A percentile compares a stretch with the other conserved stretches of the same genome.
Conservation (phyloP, 2,113 vertebrate genomes). For the Ploceus nigricollis region DNA sequence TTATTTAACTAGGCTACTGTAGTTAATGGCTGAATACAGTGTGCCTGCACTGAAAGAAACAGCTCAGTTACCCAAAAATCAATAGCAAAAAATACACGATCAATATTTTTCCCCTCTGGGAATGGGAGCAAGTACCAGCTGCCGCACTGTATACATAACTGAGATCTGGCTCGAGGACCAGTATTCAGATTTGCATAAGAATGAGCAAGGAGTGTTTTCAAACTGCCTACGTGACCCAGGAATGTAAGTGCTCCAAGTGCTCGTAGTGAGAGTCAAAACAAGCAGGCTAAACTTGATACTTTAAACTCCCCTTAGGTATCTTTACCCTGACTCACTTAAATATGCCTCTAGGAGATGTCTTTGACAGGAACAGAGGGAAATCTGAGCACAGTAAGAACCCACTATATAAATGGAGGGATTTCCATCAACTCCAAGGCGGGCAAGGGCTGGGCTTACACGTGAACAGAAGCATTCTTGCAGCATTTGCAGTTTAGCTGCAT, state of each 20-base stretch:
- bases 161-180: neutral
- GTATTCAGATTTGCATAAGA: neutral
- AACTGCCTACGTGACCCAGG: neutral
- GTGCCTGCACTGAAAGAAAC: neutral
- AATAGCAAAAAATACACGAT: constrained; percentile 30
- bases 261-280: neutral
- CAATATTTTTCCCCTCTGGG: neutral
- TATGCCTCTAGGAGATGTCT: neutral
- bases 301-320: neutral
- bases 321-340: neutral
- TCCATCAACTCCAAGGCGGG: neutral
- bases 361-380: neutral
- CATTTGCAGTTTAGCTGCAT: neutral
- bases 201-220: neutral
- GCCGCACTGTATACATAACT: neutral
- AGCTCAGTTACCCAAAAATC: neutral
- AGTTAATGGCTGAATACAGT: neutral
- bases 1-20: constrained; percentile 41
- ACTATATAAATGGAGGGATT: neutral
- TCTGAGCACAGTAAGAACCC: neutral
- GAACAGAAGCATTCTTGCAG: neutral
- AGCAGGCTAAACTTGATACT: neutral
- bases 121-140: neutral
- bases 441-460: neutral
- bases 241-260: neutral